Conservation (phyloP, 2,888 invertebrate species). For the Hylaea fasciaria region DNA sequence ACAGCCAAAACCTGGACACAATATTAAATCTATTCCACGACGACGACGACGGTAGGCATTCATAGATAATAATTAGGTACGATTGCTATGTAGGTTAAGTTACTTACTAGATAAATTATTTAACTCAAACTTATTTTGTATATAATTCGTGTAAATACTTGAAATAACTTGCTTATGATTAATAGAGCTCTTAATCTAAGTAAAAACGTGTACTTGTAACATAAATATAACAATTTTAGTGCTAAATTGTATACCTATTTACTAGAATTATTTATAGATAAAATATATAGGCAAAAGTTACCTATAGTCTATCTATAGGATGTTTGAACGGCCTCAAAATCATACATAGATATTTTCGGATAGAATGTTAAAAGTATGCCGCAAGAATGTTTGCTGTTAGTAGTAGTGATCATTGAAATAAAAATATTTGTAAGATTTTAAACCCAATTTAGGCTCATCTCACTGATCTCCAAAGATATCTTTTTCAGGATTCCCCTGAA, state of each 20-base stretch:
- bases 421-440: conserved; percentile 1
- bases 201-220: conserved; percentile 18
- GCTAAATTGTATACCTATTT: conserved; percentile 28
- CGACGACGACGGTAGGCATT: conserved; percentile 64
- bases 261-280: background rate
- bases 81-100: conserved; percentile 58
- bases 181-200: conserved; percentile 56
- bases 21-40: conserved; percentile 81
- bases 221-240: conserved; percentile 19
- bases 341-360: conserved; percentile 76
- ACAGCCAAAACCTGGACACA: conserved; percentile 95
- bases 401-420: conserved; percentile 4
- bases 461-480: background rate
- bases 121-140: conserved; percentile 55
- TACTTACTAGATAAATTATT: conserved; percentile 42
- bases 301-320: conserved; percentile 43
- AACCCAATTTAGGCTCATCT: background rate
- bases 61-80: conserved; percentile 40
- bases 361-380: conserved; percentile 67
- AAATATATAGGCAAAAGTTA: conserved; percentile 12
- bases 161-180: conserved; percentile 64
- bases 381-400: conserved; percentile 25
- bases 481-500: conserved; percentile 5
- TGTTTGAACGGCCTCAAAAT: conserved; percentile 61
- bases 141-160: conserved; percentile 75